Evolutionary conservation across 2,113 vertebrate genomes (phyloP), one percentile per base, ranked within the genome.

Genomic region (Ovis aries): DNA sequence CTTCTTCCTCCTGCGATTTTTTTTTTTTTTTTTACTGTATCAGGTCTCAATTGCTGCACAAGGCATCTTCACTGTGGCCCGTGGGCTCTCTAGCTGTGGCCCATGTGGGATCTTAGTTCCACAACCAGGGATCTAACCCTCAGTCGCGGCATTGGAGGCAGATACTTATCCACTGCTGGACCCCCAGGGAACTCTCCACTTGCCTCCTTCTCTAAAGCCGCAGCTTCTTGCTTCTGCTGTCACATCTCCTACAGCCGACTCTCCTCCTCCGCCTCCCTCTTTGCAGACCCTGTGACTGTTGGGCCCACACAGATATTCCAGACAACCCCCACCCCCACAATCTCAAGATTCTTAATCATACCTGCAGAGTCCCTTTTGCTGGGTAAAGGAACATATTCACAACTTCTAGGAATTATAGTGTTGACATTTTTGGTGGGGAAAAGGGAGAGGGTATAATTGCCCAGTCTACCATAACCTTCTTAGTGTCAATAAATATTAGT

Each of bases 141-240:
- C 67, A 74, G 5, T 40, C 0, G 10, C 0, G 0, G n/a, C n/a
- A 74, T 0, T 74, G n/a, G n/a, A 74, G 19, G n/a, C 19, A 13
- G n/a, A 23, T 74, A 40, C n/a, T 6, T 23, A 74, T 12, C 19
- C 19, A 1, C n/a, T 23, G 67, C 67, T 74, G 67, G 67, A 3
- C 67, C n/a, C 5, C 67, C 19, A 74, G 67, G 36, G n/a, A 74
- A 12, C 19, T 23, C 67, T 23, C 3, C 19, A 6, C 19, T 23
- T 74, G 23, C 3, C 67, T 74, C n/a, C 67, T 40, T 40, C 78
- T 81, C 48, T 81, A 33, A 81, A 33, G 45, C 29, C 45, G 29
- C 78, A 50, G 78, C 45, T 12, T 52, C 45, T 50, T 21, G 29
- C 45, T 33, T 52, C 45, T 52, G 78, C 33, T 52, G 45, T 81